Conservation (phyloP, 2,113 vertebrate species). For the Pogonocichla stellata region DNA sequence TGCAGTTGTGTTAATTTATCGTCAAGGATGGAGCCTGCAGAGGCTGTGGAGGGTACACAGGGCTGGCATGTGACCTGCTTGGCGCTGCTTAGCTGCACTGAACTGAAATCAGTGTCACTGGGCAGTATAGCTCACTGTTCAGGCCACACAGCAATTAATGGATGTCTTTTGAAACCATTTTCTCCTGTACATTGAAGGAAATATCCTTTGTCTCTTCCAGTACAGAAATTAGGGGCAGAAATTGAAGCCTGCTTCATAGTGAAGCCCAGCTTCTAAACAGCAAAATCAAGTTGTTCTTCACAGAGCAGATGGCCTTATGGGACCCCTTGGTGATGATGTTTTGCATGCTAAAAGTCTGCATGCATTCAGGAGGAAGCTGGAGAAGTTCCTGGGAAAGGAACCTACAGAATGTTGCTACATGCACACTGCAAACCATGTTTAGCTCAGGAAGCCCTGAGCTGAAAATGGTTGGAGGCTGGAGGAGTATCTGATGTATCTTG, state of each 20-base stretch:
- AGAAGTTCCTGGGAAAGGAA: neutral
- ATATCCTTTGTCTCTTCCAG: neutral
- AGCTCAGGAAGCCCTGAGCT: neutral
- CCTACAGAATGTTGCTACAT: neutral
- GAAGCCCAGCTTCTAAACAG: neutral
- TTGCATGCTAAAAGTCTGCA: neutral
- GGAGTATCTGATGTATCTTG: neutral
- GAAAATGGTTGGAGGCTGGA: neutral
- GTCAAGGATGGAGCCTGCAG: neutral
- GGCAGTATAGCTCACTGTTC: neutral
- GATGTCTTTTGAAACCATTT: neutral
- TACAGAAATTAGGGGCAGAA: neutral
- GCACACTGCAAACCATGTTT: neutral
- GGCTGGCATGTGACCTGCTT: rapidly evolving
- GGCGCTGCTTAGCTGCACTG: neutral
- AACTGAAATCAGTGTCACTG: neutral
- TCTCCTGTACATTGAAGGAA: neutral
- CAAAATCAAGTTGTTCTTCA: neutral
- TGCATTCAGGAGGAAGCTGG: neutral
- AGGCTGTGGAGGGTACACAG: neutral
- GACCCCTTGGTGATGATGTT: neutral
- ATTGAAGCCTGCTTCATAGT: neutral
- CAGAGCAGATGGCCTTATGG: neutral
- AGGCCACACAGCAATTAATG: neutral
- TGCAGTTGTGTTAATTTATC: neutral